Conservation (phyloP, 2,113 vertebrate genomes). For the Pycnonotus jocosus region DNA sequence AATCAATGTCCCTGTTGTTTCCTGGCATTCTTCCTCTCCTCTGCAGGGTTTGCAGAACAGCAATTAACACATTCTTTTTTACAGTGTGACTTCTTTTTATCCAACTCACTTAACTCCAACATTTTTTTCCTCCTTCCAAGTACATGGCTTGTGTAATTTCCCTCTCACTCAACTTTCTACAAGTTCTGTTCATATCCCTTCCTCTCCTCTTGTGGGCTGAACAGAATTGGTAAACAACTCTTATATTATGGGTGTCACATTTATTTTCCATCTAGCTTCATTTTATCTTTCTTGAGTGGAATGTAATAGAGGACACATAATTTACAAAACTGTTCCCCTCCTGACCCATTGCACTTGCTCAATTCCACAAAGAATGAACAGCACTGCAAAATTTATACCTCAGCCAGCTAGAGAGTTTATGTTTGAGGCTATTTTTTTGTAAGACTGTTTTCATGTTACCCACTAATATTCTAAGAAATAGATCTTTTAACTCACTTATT, state of each 20-base stretch:
- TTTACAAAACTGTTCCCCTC: constrained; percentile 42
- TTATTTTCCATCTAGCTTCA: constrained; percentile 55
- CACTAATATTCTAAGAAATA: neutral
- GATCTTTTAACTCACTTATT: neutral
- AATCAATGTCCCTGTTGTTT: constrained; percentile 21
- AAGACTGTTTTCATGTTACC: neutral
- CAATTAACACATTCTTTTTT: constrained; percentile 2
- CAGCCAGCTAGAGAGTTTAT: neutral
- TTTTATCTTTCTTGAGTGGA: constrained; percentile 55
- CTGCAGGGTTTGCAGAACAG: neutral
- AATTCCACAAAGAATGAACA: constrained; percentile 15
- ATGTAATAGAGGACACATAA: constrained; percentile 34
- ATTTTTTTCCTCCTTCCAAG: neutral
- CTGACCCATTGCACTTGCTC: constrained; percentile 39
- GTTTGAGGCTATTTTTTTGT: neutral
- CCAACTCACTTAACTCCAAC: neutral
- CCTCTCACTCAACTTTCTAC: constrained; percentile 1
- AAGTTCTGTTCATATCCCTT: neutral
- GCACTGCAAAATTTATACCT: neutral
- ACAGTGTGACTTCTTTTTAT: neutral
- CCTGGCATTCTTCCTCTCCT: neutral
- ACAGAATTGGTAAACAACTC: constrained; percentile 31
- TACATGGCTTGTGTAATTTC: neutral
- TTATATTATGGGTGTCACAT: constrained; percentile 55
- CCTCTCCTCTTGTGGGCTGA: neutral